Percentiles rank a stretch among this genome's conserved stretches.
Evolutionary conservation across 1,140 invertebrate species (phyloP).

Genomic region (Zaprionus nigranus): DNA sequence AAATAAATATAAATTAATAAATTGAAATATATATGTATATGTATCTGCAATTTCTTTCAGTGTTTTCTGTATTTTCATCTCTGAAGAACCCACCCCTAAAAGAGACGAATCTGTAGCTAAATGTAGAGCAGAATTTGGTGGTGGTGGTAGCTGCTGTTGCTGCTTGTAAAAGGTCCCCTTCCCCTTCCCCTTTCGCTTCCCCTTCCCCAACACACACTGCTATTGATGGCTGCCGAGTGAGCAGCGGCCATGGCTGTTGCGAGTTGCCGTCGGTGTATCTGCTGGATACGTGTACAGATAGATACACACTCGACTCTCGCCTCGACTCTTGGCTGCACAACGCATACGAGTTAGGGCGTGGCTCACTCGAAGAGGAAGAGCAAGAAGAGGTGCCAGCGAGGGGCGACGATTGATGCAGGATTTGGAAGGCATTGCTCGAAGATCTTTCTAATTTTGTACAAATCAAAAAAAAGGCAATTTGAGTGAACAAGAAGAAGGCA

Average conservation of each 20-base stretch:
- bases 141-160: conserved; percentile 9
- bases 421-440: conserved; percentile 32
- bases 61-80: conserved; percentile 11
- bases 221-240: conserved; percentile 58
- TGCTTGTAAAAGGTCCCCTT: conserved; percentile 13
- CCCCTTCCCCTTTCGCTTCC: neutral
- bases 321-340: conserved; percentile 30
- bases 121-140: conserved; percentile 14
- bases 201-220: neutral
- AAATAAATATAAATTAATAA: too few relatives aligned
- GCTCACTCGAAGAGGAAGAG: conserved; percentile 29
- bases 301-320: conserved; percentile 54
- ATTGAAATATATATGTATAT: neutral
- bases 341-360: conserved; percentile 72
- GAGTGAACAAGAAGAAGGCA: conserved; percentile 26
- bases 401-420: conserved; percentile 69
- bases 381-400: conserved; percentile 5
- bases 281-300: conserved; percentile 30
- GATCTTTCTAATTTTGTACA: conserved; percentile 54
- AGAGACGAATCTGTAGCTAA: conserved; percentile 16
- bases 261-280: conserved; percentile 64
- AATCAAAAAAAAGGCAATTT: conserved; percentile 27
- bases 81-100: conserved; percentile 36
- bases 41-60: conserved; percentile 5
- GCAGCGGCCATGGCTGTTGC: conserved; percentile 42